Conservation (phyloP, 2,797 vertebrate species). For the Amblyopsis hoosieri region DNA sequence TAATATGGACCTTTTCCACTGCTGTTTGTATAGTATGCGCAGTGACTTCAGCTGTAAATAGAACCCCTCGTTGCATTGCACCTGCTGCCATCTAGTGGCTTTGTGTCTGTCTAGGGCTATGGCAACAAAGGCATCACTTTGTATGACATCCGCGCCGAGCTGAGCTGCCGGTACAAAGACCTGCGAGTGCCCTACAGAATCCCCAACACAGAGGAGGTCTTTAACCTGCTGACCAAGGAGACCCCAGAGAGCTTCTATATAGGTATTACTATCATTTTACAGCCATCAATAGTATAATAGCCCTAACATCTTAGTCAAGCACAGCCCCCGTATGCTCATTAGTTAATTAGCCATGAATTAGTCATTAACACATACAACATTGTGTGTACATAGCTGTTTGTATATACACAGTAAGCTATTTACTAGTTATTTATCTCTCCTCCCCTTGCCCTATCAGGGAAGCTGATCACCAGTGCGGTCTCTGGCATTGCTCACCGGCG, state of each 20-base stretch:
- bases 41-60: too few species aligned
- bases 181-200: conserved; percentile 90
- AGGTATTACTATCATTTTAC: conserved; percentile 71
- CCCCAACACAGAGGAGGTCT: conserved; percentile 96
- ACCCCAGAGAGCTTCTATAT: conserved; percentile 99
- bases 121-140: conserved; percentile 98
- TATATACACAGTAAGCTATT: not conserved
- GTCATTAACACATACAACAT: too few species aligned
- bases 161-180: conserved; percentile 98
- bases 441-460: conserved; percentile 74
- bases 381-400: not conserved
- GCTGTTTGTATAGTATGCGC: too few species aligned
- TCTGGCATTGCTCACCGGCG: conserved; percentile 96
- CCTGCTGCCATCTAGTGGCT: not conserved
- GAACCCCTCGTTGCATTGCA: too few species aligned
- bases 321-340: too few species aligned
- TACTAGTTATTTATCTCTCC: not conserved
- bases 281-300: too few species aligned
- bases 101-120: conserved; percentile 82
- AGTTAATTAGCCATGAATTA: too few species aligned
- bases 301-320: too few species aligned
- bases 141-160: conserved; percentile 96
- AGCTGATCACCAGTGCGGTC: conserved; percentile 94
- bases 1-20: too few species aligned
- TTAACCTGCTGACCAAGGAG: conserved; percentile 98